Percentiles rank a stretch among this genome's conserved stretches.
phyloP scores from a whole-genome alignment of 2,113 vertebrate genomes.

The Mandrillus leucophaeus region DNA sequence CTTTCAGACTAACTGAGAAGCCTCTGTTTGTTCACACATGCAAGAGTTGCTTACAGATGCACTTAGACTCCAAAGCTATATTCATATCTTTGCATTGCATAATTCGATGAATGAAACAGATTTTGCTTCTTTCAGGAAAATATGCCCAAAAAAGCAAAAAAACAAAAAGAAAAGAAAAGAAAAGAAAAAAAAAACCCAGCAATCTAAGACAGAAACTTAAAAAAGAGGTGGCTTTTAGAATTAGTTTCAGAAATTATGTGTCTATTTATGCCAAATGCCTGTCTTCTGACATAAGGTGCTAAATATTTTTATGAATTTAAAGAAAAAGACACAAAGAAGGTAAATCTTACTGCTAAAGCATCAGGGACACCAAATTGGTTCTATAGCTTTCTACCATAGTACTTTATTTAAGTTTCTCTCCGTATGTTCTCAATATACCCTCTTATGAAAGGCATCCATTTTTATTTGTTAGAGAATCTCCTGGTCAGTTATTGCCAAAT shows the following conservation, averaged over 20 bases:
- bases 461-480: background rate
- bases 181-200: rapidly evolving
- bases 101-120: background rate
- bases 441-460: background rate
- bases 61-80: background rate
- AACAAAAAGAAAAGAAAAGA: too few species aligned
- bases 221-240: background rate
- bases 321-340: background rate
- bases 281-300: background rate
- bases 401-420: background rate
- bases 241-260: background rate
- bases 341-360: background rate
- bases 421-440: background rate
- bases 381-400: background rate
- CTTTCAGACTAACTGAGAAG: too few species aligned
- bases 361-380: background rate
- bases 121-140: constrained; percentile 3
- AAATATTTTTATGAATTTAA: background rate
- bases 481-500: background rate
- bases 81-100: background rate
- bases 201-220: background rate
- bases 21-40: background rate
- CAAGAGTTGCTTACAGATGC: background rate
- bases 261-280: background rate
- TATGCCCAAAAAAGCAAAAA: background rate